Base-by-base conservation (phyloP, 2,888 invertebrate genomes). In the Hydrotaea cyrtoneurina region DNA sequence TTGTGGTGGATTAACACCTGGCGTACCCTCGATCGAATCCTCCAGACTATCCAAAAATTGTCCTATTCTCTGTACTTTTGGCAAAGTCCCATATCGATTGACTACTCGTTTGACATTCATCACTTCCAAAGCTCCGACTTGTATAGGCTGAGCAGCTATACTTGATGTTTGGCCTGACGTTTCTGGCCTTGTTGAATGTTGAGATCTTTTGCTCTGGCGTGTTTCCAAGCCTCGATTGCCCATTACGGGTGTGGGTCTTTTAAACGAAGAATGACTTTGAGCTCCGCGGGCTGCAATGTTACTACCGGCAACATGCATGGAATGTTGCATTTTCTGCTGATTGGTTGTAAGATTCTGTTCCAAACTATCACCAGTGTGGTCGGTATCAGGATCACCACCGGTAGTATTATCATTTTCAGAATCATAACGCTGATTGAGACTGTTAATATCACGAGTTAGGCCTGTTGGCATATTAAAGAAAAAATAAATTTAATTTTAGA, bases 61-160 rank as follows among this genome's bases (percentile, higher is more conserved):
- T 39, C 98, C 98, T 88, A 99, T 99, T 87, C 99, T 94, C 11
- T 98, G 98, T 69, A 97, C 98, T 93, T 99, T 99, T 0, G 99
- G 99, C 89, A 99, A 93, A 11, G 99, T 99, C 19, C 99, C 99
- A 92, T 98, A 99, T 31, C 98, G 95, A 93, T 97, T 98, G 87
- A 97, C 97, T 64, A 98, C 98, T 87, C 97, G 95, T 90, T 97
- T 96, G 74, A 98, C 98, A 93, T 98, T 98, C 93, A 98, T 97
- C 87, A 98, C 98, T 93, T 98, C 98, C 88, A 98, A 93, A 23
- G 98, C 98, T 76, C 98, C 98, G 86, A 98, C 97, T 89, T 97
- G 96, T 43, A 97, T 95, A 88, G 94, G 94, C 83, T 92, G 90
- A 2, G 88, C 88, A 7, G 85, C 86, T 2, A 87, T 81, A 0